phyloP scores from a whole-genome alignment of 2,113 vertebrate genomes.

The Reinhardtius hippoglossoides region DNA sequence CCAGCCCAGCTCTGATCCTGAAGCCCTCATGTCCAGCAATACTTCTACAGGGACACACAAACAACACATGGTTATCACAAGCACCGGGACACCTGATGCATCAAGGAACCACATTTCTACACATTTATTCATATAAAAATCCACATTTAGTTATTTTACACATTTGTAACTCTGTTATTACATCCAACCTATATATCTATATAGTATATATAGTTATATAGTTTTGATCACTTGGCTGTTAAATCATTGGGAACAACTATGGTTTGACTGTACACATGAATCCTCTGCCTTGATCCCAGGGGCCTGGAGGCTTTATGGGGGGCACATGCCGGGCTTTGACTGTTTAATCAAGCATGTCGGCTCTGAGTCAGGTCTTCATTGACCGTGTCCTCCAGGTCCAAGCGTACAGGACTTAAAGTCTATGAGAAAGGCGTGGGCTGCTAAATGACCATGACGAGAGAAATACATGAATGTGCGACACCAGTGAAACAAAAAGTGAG shows the following conservation, averaged over 20 bases:
- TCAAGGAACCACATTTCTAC: not conserved
- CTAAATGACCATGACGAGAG: constrained; percentile 59
- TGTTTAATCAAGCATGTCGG: constrained; percentile 74
- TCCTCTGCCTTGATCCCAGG: constrained; percentile 36
- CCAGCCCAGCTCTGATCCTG: constrained; percentile 94
- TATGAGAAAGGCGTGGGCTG: constrained; percentile 72
- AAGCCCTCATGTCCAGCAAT: constrained; percentile 91
- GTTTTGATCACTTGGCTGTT: not conserved
- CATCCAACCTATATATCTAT: too few relatives aligned
- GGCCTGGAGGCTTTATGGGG: constrained; percentile 58
- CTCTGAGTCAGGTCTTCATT: constrained; percentile 64
- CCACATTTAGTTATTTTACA: not conserved
- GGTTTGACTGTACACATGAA: constrained; percentile 28
- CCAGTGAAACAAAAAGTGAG: constrained; percentile 34
- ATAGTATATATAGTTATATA: not conserved
- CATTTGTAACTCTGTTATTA: not conserved
- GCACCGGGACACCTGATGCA: not conserved
- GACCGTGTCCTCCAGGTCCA: constrained; percentile 70
- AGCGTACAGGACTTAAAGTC: constrained; percentile 51
- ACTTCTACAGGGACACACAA: constrained; percentile 83
- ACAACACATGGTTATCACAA: not conserved
- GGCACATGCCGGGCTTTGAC: constrained; percentile 75
- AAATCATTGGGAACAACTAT: not conserved
- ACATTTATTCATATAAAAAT: too few relatives aligned
- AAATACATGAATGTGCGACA: constrained; percentile 49